Conservation (phyloP, 2,888 invertebrate genomes). For the Philereme vetulata region DNA sequence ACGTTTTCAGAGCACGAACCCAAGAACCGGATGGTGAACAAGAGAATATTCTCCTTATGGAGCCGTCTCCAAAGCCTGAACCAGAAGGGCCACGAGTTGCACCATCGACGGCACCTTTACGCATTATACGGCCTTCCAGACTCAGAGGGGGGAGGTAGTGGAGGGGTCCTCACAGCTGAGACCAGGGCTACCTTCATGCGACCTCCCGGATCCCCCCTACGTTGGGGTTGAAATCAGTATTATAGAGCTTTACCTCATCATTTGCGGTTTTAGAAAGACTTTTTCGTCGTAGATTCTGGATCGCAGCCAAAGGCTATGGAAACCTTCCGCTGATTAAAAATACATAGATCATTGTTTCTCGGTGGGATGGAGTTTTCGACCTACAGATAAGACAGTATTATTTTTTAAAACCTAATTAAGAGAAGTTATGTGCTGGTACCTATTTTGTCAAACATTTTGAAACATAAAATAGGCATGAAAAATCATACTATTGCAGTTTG, state of each 20-base stretch:
- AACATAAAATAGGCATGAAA: no score
- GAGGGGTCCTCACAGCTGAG: conserved; percentile 67
- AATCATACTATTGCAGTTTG: no score
- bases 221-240: conserved; percentile 68
- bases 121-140: conserved; percentile 70
- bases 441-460: background rate
- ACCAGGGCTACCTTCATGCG: conserved; percentile 69
- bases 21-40: conserved; percentile 59
- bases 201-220: conserved; percentile 76
- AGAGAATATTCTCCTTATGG: conserved; percentile 75
- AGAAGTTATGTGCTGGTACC: background rate
- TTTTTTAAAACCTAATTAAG: conserved; percentile 27
- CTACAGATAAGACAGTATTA: conserved; percentile 16
- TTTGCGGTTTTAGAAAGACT: conserved; percentile 23
- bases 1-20: conserved; percentile 52
- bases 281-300: conserved; percentile 19
- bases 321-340: conserved; percentile 28
- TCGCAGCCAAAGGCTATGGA: conserved; percentile 18
- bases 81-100: conserved; percentile 72
- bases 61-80: conserved; percentile 73
- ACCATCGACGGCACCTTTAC: conserved; percentile 71
- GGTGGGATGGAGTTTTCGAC: conserved; percentile 20
- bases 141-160: conserved; percentile 54
- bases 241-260: conserved; percentile 27
- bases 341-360: conserved; percentile 25